Evolutionary conservation across 2,113 vertebrate genomes (phyloP).

Genomic region (Halcyon senegalensis): DNA sequence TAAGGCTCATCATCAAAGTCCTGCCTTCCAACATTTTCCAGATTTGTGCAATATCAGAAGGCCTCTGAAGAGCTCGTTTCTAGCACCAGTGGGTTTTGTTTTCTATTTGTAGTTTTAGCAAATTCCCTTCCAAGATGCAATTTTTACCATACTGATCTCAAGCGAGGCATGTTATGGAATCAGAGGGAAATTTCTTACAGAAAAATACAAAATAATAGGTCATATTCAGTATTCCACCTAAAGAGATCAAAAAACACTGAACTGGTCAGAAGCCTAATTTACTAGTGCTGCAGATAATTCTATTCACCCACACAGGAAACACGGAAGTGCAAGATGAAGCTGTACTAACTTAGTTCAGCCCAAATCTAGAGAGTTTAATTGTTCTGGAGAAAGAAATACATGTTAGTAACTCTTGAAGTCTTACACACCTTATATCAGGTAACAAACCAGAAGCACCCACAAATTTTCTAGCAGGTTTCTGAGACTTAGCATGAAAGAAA

Average conservation of each 20-base stretch:
- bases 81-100: background rate
- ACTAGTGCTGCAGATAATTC: background rate
- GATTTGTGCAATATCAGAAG: background rate
- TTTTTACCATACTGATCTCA: background rate
- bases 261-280: background rate
- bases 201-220: background rate
- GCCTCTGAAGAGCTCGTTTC: background rate
- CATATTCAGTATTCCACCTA: background rate
- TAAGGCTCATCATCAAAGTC: background rate
- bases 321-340: background rate
- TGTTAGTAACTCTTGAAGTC: background rate
- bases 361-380: background rate
- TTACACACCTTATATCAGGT: background rate
- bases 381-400: background rate
- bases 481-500: background rate
- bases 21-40: background rate
- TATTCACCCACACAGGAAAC: background rate
- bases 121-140: background rate
- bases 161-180: background rate
- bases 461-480: background rate
- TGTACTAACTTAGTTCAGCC: background rate
- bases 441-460: background rate
- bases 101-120: background rate
- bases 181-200: background rate
- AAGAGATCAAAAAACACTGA: background rate